phyloP scores from a whole-genome alignment of 2,888 invertebrate species.

The Carpatolechia fugitivella region DNA sequence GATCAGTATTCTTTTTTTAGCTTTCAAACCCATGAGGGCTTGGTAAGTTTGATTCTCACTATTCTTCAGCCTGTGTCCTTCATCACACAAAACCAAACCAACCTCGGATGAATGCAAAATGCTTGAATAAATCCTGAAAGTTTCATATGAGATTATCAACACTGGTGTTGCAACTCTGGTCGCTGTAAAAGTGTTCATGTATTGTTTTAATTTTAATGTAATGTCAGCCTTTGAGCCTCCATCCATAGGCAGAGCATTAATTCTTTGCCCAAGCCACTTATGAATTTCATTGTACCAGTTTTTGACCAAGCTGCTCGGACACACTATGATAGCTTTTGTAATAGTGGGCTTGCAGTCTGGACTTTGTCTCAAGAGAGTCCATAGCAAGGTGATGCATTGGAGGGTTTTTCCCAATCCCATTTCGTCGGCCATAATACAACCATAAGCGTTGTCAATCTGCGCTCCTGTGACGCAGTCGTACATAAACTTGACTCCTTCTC shows the following conservation, averaged over 20 bases:
- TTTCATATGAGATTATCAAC: slow-evolving; percentile 99
- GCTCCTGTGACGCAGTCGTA: slow-evolving; percentile 98
- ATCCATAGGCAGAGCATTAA: slow-evolving; percentile 91
- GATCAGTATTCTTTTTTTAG: slow-evolving; percentile 92
- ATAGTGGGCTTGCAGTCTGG: slow-evolving; percentile 94
- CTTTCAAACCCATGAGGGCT: slow-evolving; percentile 93
- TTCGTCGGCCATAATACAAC: slow-evolving; percentile 99
- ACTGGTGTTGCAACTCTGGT: slow-evolving; percentile 91
- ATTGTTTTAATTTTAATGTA: slow-evolving; percentile 87
- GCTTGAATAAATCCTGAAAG: slow-evolving; percentile 95
- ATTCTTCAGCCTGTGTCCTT: slow-evolving; percentile 98
- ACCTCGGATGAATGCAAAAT: slow-evolving; percentile 95
- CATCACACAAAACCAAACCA: slow-evolving; percentile 98
- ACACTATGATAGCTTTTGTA: slow-evolving; percentile 95
- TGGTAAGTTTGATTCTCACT: slow-evolving; percentile 98
- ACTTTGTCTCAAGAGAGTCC: slow-evolving; percentile 96
- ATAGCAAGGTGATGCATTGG: slow-evolving; percentile 97
- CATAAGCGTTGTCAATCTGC: slow-evolving; percentile 90
- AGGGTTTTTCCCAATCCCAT: slow-evolving; percentile 99
- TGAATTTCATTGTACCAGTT: slow-evolving; percentile 99
- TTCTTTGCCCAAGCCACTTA: slow-evolving; percentile 95
- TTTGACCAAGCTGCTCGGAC: slow-evolving; percentile 98
- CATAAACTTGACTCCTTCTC: slow-evolving; percentile 99
- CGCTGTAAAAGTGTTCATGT: slow-evolving; percentile 89
- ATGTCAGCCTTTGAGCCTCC: slow-evolving; percentile 93